A percentile compares a stretch with the other conserved stretches of the same genome.
These are phyloP conservation scores for Phacellophora camtschatica DNA, from an alignment of 30 jellyfish, hydroid and myxozoan species.

Conservation along the genomic window DNA sequence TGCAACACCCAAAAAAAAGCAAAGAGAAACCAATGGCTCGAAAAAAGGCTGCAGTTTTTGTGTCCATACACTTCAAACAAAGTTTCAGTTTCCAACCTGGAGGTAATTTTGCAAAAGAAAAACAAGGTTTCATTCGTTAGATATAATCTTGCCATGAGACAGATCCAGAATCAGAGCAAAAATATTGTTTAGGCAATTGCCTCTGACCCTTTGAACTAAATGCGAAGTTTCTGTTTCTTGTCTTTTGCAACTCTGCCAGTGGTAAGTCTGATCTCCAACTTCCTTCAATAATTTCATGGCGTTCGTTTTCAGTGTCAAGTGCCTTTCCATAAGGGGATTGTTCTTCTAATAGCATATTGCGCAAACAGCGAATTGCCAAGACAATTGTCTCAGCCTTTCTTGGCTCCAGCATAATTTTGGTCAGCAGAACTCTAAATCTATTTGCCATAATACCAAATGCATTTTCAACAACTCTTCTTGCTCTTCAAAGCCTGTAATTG, in stretches of 20 bases:
- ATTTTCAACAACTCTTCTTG: no score
- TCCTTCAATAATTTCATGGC: neutral
- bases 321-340: neutral
- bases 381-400: neutral
- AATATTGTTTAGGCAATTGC: neutral
- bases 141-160: neutral
- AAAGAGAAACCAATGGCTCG: no score
- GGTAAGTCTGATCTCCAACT: neutral
- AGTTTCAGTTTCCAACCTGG: neutral
- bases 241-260: neutral
- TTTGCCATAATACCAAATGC: conserved; percentile 38
- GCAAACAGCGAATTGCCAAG: conserved; percentile 35
- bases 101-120: neutral
- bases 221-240: conserved; percentile 20
- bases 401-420: conserved; percentile 5
- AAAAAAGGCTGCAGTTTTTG: neutral
- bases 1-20: neutral
- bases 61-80: neutral
- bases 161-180: neutral
- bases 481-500: conserved; percentile 17
- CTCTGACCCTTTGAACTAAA: neutral
- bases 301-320: neutral
- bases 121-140: neutral
- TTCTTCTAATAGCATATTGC: neutral
- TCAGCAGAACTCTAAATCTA: conserved; percentile 22